Evolutionary conservation across 1,140 invertebrate genomes (phyloP).

Genomic region (Macrobrachium nipponense): DNA sequence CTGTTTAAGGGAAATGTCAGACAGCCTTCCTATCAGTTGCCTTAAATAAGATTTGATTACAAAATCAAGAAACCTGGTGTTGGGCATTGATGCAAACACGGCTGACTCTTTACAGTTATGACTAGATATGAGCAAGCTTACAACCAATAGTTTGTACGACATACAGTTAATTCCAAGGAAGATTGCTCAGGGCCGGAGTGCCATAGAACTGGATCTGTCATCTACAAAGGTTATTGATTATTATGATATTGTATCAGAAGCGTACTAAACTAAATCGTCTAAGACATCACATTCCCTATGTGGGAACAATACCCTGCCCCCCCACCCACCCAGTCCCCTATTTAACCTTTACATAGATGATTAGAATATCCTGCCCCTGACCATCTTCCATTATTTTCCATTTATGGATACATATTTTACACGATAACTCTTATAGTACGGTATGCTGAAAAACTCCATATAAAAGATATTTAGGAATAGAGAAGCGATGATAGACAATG

Average conservation of each 20-base stretch:
- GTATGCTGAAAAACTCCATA: slow-evolving; percentile 56
- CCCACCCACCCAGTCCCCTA: too few species aligned
- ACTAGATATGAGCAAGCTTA: slow-evolving; percentile 61
- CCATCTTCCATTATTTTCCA: slow-evolving; percentile 23
- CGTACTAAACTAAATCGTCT: too few species aligned
- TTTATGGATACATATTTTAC: slow-evolving; percentile 56
- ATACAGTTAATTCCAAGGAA: slow-evolving; percentile 28
- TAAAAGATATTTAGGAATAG: slow-evolving; percentile 45
- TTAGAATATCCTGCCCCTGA: too few species aligned
- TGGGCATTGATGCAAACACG: slow-evolving; percentile 7
- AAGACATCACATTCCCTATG: too few species aligned
- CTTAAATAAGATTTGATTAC: too few species aligned
- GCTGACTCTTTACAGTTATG: slow-evolving; percentile 51
- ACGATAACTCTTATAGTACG: slow-evolving; percentile 31
- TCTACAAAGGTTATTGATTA: neutral
- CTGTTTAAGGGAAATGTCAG: too few species aligned
- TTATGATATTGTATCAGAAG: slow-evolving; percentile 17
- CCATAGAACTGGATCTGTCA: too few species aligned
- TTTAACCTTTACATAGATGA: too few species aligned
- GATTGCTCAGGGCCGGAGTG: too few species aligned
- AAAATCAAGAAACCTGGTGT: too few species aligned
- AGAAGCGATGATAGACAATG: neutral
- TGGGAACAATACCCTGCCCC: too few species aligned
- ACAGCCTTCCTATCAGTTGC: too few species aligned
- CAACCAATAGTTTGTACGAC: slow-evolving; percentile 57